Base-by-base conservation (phyloP, 2,797 vertebrate species). In the Acrossocheilus fasciatus region DNA sequence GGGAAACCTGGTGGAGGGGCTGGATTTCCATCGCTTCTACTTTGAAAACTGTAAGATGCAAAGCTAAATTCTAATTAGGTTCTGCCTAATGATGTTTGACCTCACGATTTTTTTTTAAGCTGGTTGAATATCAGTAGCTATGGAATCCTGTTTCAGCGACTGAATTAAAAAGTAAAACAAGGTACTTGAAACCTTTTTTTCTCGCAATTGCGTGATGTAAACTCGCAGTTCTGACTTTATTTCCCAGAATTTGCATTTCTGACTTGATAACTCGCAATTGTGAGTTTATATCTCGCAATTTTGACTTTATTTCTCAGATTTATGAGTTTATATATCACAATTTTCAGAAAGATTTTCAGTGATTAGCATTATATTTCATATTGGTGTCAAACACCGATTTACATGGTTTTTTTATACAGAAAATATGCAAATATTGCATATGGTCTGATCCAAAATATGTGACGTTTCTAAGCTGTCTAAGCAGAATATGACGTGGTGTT, bases 21-120 rank as follows among this genome's bases (percentile, higher is more conserved):
- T 99, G 87, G 98, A 99, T 93, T 99, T 99, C 91, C 98, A 99
- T 88, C 96, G 98, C 92, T 99, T 99, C 95, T 99, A 99, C 94
- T 99, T 99, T 94, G 98, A 99, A 94, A 99, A 99, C 93, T 84
- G 98, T 99, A 95, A 98, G 98, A 80, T 9, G 4, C 43, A 20
- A 26, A n/a, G 39, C 41, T 15, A 73, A 43, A 73, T 69, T 69
- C 17, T 17, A 20, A 36, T 39, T 69, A 69, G 8, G 17, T 39
- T 69, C 34, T 39, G 18, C 34, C 17, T 69, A 39, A 69, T 36
- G 34, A 17, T 36, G 20, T 39, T 39, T 36, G 34, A 36, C 17
- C 62, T 26, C 3, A 34, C 7, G 30, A 36, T 34, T 68, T 18
- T 9, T 36, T 18, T 36, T 39, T 39, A 3, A 66, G 6, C 26